Percentiles rank a stretch among this genome's conserved stretches.
Conservation (phyloP, 2,113 vertebrate genomes). For the Centrocercus urophasianus region DNA sequence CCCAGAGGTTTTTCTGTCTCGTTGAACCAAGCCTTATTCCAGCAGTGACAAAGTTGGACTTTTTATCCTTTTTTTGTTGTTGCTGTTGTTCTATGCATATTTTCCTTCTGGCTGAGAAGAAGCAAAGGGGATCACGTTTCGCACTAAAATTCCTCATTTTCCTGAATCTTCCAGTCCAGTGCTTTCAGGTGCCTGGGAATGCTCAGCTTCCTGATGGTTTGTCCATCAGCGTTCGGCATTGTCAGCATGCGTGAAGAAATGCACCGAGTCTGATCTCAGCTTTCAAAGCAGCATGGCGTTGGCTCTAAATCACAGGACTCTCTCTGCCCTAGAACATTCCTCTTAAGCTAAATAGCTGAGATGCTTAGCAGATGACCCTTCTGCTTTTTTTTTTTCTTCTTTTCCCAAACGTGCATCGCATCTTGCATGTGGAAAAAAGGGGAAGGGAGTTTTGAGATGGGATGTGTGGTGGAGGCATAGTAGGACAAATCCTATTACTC, state of each 20-base stretch:
- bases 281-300: rapidly evolving
- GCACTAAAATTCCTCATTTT: rapidly evolving
- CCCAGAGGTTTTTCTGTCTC: background rate
- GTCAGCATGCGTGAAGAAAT: rapidly evolving
- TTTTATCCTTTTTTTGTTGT: background rate
- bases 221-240: rapidly evolving
- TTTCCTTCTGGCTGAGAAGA: background rate
- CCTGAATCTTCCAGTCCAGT: background rate
- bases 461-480: background rate
- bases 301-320: background rate
- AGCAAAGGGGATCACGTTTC: rapidly evolving
- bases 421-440: background rate
- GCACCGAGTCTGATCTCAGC: background rate
- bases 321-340: slow-evolving; percentile 11
- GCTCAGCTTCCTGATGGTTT: background rate
- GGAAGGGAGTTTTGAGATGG: background rate
- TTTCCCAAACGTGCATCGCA: background rate
- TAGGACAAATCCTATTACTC: background rate
- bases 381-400: background rate
- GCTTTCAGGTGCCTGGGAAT: background rate
- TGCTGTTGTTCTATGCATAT: rapidly evolving
- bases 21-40: background rate
- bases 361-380: slow-evolving; percentile 11
- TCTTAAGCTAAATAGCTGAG: background rate
- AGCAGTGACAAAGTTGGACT: background rate